A percentile compares a stretch with the other conserved stretches of the same genome.
phyloP scores from a whole-genome alignment of 92 coral and sea anemone species.

The Ricordea florida region DNA sequence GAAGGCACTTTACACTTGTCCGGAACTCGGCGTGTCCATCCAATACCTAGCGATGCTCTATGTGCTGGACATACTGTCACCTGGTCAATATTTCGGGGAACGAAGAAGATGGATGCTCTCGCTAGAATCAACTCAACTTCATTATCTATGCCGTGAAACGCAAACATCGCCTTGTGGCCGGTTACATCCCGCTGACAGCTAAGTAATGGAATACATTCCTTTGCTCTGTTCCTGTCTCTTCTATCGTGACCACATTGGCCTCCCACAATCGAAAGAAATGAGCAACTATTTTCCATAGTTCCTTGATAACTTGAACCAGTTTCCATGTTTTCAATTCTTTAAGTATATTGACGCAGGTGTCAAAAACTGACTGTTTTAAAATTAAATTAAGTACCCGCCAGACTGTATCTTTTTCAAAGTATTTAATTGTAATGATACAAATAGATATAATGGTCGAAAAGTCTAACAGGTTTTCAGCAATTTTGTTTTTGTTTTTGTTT shows the following conservation, averaged over 20 bases:
- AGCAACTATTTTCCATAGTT: constrained; percentile 6
- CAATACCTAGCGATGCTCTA: constrained; percentile 52
- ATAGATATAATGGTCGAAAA: neutral
- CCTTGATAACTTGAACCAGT: neutral
- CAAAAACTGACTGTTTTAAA: neutral
- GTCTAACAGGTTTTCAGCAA: neutral
- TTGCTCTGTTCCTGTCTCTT: constrained; percentile 16
- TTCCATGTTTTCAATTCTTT: neutral
- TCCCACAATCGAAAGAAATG: constrained; percentile 23
- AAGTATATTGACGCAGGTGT: neutral
- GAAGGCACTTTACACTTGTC: neutral
- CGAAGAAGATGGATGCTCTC: constrained; percentile 46
- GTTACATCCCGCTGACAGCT: constrained; percentile 2
- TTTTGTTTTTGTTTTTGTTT: too few relatives aligned
- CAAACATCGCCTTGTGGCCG: constrained; percentile 34
- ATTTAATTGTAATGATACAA: neutral
- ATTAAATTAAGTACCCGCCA: neutral
- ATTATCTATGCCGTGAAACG: constrained; percentile 39
- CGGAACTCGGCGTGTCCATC: constrained; percentile 62
- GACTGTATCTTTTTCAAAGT: neutral
- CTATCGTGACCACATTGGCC: constrained; percentile 35
- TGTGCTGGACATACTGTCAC: constrained; percentile 48
- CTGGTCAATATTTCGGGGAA: constrained; percentile 42
- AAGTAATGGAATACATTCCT: constrained; percentile 15
- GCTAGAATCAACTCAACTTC: constrained; percentile 45